Evolutionary conservation across 2,797 vertebrate genomes (phyloP), one percentile per base, ranked within the genome.

Genomic region (Diplodus puntazzo): DNA sequence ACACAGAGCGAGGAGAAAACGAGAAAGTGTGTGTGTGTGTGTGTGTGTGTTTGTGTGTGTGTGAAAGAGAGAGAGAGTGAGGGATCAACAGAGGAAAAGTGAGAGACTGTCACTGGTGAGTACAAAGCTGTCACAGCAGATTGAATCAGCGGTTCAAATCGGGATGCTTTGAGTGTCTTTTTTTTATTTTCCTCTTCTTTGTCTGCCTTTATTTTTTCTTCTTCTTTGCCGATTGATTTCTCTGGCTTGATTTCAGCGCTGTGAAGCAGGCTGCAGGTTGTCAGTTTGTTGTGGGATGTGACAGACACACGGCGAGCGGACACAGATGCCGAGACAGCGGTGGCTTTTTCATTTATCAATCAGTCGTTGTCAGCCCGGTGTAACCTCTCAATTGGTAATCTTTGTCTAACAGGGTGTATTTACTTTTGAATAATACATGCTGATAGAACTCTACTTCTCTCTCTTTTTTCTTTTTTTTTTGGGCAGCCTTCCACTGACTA

Each of bases 91-190:
- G 83, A 81, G 80, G 89, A 88, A 92, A 92, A 90, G 92, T 92
- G 84, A 82, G 87, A 81, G 88, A 49, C 90, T 83, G 87, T 90
- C 85, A 88, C 75, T 57, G 92, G 94, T 95, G 91, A 95, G 94
- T 94, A 94, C 91, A 73, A n/a, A 78, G 75, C 90, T 89, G 85
- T 88, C 92, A 92, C 77, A 77, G 70, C 80, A 78, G 68, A 84
- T 91, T 78, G 69, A 80, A 89, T 83, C 84, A 88, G 62, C 54
- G 82, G 63, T 80, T 87, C 62, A 78, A 64, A 86, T 84, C 73
- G 27, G 64, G 81, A 69, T 65, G 87, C 80, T 88, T 86, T 86
- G 70, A 81, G 80, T 60, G 43, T 78, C 67, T 81, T 79, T 87
- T 83, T 54, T 17, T 27, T 13, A 8, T 34, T 27, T 43, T 23